These are phyloP conservation scores for Notolabrus celidotus DNA, from an alignment of 2,797 vertebrate genomes.

Conservation along the genomic window DNA sequence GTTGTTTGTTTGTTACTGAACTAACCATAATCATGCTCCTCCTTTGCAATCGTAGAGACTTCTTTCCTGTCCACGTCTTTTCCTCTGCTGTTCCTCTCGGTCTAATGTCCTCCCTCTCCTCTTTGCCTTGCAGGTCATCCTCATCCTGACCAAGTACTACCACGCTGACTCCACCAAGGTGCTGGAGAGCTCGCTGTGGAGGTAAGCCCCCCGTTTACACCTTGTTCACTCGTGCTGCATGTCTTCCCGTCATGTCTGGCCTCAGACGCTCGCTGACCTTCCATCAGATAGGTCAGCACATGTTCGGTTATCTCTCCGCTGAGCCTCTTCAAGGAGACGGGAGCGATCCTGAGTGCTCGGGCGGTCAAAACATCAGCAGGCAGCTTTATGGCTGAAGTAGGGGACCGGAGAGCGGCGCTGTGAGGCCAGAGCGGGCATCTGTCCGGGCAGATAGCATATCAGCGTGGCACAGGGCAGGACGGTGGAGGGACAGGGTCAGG, in stretches of 20 bases:
- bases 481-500: slow-evolving; percentile 66
- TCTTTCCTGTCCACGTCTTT: not conserved
- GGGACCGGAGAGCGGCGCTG: slow-evolving; percentile 32
- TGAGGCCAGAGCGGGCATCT: slow-evolving; percentile 70
- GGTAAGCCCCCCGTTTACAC: slow-evolving; percentile 82
- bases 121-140: slow-evolving; percentile 89
- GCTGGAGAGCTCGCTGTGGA: slow-evolving; percentile 97
- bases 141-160: slow-evolving; percentile 98
- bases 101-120: slow-evolving; percentile 23
- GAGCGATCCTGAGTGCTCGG: slow-evolving; percentile 25
- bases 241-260: slow-evolving; percentile 45
- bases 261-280: slow-evolving; percentile 7
- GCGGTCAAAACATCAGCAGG: slow-evolving; percentile 69
- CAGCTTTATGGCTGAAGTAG: slow-evolving; percentile 32
- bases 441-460: slow-evolving; percentile 80
- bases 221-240: slow-evolving; percentile 5
- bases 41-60: too few relatives aligned
- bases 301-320: slow-evolving; percentile 22
- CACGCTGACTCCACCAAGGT: slow-evolving; percentile 97
- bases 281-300: slow-evolving; percentile 26
- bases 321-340: slow-evolving; percentile 53
- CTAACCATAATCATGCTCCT: too few relatives aligned
- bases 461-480: slow-evolving; percentile 65
- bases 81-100: too few relatives aligned
- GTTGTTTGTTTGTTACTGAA: not conserved